A percentile compares a stretch with the other conserved stretches of the same genome.
Conservation (phyloP, 2,888 invertebrate species). For the Steinernema carpocapsae region DNA sequence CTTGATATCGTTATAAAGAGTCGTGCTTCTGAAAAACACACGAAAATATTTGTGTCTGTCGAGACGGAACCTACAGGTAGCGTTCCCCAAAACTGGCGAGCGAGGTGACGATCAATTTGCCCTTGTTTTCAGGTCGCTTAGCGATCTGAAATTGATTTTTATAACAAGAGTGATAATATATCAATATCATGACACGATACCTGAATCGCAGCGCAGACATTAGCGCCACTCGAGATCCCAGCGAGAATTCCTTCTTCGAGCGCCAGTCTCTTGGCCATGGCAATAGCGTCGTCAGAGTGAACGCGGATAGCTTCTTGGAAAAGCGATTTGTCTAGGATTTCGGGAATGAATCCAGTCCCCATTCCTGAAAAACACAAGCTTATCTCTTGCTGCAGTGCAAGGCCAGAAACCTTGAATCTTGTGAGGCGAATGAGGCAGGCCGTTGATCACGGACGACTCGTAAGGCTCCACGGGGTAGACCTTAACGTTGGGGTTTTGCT, state of each 20-base stretch:
- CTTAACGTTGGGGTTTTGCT: constrained; percentile 58
- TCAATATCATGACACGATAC: constrained; percentile 28
- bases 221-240: constrained; percentile 62
- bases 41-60: not conserved
- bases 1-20: constrained; percentile 55
- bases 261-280: constrained; percentile 62
- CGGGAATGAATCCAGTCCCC: constrained; percentile 60
- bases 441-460: constrained; percentile 60
- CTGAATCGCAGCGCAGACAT: constrained; percentile 60
- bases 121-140: constrained; percentile 60
- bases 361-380: constrained; percentile 47
- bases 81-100: constrained; percentile 62
- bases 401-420: constrained; percentile 57
- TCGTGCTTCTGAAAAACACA: constrained; percentile 43
- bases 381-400: constrained; percentile 24
- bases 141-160: constrained; percentile 50
- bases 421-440: constrained; percentile 56
- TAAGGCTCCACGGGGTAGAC: constrained; percentile 60
- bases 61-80: constrained; percentile 49
- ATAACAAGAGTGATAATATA: constrained; percentile 19
- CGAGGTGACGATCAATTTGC: constrained; percentile 65
- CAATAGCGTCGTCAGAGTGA: constrained; percentile 58
- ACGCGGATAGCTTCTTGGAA: constrained; percentile 57
- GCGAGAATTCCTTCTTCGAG: constrained; percentile 62
- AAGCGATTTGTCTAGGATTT: constrained; percentile 54